Base-by-base conservation (phyloP, 2,113 vertebrate species). In the Dicentrarchus labrax region DNA sequence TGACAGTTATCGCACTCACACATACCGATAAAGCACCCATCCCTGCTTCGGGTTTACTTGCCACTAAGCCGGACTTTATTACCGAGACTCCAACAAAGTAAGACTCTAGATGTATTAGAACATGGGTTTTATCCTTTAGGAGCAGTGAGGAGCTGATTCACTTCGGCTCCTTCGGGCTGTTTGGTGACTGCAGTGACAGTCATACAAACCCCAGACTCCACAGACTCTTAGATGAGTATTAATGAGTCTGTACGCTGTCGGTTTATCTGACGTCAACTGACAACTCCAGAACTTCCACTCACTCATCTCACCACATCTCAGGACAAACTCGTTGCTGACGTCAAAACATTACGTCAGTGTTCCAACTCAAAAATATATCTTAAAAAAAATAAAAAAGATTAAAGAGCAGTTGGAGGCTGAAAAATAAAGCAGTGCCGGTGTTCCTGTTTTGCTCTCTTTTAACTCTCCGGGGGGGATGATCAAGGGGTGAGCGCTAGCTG, bases 381-480 rank as follows among this genome's bases (percentile, higher is more conserved):
- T 47, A 4, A 47, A 12, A 12, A 10, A 47, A 2, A 5, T 17
- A 38, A 59, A 41, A 51, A 41, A 71, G 38, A 82, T 48, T 30
- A 53, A 73, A 61, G 47, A 50, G 67, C 30, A 41, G 72, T n/a
- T 4, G 8, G 76, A 83, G 51, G 59, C 41, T 48, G 70, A 61
- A 48, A 53, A 22, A 21, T 41, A 0, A n/a, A 65, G 81, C 72
- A 61, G 66, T 1, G 62, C 39, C 10, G 24, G 80, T 70, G 65
- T 83, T 88, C 75, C 57, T 57, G 76, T 78, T 57, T 72, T 15
- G 43, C 50, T 66, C 66, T 54, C 86, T 82, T 80, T 79, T 36
- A 78, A 74, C 82, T 82, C 82, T 80, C 76, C 43, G 2, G 76
- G 86, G 78, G 69, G 72, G 59, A n/a, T 11, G 73, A 80, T 86